phyloP scores from a whole-genome alignment of 2,888 invertebrate genomes.

The Serripes groenlandicus region DNA sequence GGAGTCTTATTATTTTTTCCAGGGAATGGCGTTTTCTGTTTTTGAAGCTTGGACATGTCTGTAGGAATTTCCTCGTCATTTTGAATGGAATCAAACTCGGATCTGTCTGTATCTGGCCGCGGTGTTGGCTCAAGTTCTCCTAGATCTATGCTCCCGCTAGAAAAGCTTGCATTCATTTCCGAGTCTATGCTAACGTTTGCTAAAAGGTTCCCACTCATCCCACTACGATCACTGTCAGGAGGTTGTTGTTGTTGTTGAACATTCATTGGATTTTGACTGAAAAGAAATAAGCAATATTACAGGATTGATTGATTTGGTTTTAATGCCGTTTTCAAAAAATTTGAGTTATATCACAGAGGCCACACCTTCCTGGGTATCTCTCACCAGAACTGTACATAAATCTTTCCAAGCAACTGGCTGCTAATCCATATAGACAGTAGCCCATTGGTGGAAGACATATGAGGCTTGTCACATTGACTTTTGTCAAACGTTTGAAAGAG shows the following conservation, averaged over 20 bases:
- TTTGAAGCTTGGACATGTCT: constrained; percentile 39
- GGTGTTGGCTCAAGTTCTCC: constrained; percentile 71
- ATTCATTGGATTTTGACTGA: constrained; percentile 4
- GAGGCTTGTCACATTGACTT: no score
- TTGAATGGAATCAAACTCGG: constrained; percentile 26
- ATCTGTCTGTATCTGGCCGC: constrained; percentile 40
- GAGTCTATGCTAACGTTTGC: constrained; percentile 83
- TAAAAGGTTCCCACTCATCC: constrained; percentile 70
- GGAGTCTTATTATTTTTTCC: constrained; percentile 49
- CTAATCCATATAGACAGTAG: no score
- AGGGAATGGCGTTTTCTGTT: constrained; percentile 39
- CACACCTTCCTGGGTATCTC: not conserved
- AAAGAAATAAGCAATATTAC: not conserved
- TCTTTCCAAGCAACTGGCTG: not conserved
- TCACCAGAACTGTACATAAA: not conserved
- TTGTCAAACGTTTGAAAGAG: no score
- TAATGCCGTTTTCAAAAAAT: not conserved
- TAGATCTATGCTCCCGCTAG: constrained; percentile 71
- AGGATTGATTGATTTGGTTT: not conserved
- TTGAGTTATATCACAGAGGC: not conserved
- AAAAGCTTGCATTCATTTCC: constrained; percentile 76
- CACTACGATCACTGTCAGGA: constrained; percentile 34
- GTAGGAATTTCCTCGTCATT: not conserved
- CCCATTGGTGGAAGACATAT: no score
- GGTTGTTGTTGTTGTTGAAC: constrained; percentile 21